phyloP scores from a whole-genome alignment of 2,797 vertebrate genomes.

The Eulemur rubriventer region DNA sequence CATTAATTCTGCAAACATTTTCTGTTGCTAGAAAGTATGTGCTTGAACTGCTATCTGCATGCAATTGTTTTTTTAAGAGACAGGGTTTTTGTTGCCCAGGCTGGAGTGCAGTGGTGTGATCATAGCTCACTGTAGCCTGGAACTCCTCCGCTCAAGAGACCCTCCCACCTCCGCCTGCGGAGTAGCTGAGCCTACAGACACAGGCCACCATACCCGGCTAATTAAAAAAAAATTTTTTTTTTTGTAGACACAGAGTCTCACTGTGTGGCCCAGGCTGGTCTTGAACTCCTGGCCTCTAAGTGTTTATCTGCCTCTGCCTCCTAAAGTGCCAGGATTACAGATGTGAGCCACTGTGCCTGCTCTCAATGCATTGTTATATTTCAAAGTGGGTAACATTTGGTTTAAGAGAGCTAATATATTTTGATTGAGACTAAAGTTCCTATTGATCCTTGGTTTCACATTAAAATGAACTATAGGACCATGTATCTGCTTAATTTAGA shows the following conservation, averaged over 20 bases:
- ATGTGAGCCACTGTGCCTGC: not conserved
- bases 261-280: not conserved
- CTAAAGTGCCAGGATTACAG: not conserved
- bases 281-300: not conserved
- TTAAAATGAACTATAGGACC: constrained; percentile 22
- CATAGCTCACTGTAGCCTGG: not conserved
- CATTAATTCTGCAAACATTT: constrained; percentile 58
- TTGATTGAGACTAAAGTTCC: constrained; percentile 9
- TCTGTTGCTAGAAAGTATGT: constrained; percentile 48
- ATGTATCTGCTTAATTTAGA: constrained; percentile 51
- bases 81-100: not conserved
- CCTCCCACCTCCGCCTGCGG: not conserved
- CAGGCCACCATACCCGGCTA: not conserved
- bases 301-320: not conserved
- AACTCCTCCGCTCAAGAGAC: not conserved
- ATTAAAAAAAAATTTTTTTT: not conserved
- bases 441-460: constrained; percentile 20
- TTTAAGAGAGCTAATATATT: constrained; percentile 34
- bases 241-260: not conserved
- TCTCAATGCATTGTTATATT: not conserved
- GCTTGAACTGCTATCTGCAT: not conserved
- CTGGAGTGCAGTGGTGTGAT: not conserved
- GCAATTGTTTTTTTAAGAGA: not conserved
- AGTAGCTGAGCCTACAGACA: not conserved
- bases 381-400: constrained; percentile 28